phyloP scores from a whole-genome alignment of 2,113 vertebrate species.

The Hystrix brachyura region DNA sequence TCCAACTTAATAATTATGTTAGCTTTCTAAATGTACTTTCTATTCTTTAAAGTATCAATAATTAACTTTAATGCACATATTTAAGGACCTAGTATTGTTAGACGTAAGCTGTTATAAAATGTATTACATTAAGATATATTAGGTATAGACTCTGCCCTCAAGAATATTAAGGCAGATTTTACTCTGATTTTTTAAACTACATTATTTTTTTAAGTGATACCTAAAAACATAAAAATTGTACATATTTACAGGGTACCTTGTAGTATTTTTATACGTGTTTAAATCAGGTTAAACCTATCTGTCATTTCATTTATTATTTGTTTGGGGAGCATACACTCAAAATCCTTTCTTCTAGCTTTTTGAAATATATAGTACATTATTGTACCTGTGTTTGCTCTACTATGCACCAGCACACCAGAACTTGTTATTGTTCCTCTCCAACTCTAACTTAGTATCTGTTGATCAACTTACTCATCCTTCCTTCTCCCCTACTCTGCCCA shows the following conservation, averaged over 20 bases:
- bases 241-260: neutral
- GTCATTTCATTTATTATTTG: neutral
- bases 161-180: conserved; percentile 8
- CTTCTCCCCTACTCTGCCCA: neutral
- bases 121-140: neutral
- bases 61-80: conserved; percentile 29
- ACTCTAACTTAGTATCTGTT: neutral
- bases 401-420: neutral
- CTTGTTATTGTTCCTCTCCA: neutral
- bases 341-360: neutral
- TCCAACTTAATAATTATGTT: neutral
- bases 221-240: neutral
- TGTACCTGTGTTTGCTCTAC: neutral
- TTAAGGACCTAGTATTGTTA: neutral
- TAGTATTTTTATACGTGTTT: neutral
- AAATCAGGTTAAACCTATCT: neutral
- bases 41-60: conserved; percentile 6
- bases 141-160: neutral
- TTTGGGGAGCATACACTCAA: neutral
- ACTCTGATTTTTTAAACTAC: neutral
- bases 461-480: neutral
- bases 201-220: neutral
- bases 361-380: neutral
- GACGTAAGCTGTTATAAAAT: neutral
- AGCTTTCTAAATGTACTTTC: neutral